phyloP scores from a whole-genome alignment of 2,888 invertebrate genomes.

The Drosophila yooni region DNA sequence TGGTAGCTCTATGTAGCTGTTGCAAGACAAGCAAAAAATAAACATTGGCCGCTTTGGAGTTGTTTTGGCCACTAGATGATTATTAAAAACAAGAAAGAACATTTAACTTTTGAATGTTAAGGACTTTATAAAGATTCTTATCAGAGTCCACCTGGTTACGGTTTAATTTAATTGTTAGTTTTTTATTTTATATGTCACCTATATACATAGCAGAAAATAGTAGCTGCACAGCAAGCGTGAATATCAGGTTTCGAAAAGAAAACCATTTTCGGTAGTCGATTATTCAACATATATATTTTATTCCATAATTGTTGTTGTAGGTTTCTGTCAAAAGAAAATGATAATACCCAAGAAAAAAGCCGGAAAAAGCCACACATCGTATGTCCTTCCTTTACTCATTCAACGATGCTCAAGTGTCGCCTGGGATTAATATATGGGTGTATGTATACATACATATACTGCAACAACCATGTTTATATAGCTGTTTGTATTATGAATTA shows the following conservation, averaged over 20 bases:
- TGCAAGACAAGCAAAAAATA: neutral
- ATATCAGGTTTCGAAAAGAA: too few species aligned
- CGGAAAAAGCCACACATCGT: neutral
- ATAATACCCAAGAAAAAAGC: neutral
- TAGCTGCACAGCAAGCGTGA: neutral
- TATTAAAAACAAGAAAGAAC: neutral
- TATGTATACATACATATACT: neutral
- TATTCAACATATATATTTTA: neutral
- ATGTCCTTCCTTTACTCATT: neutral
- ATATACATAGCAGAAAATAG: neutral
- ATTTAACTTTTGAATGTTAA: neutral
- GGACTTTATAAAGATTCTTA: neutral
- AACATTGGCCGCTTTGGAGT: fast-evolving
- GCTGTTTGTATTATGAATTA: neutral
- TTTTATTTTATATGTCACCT: too few species aligned
- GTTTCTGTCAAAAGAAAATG: neutral
- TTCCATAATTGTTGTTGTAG: neutral
- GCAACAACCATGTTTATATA: neutral
- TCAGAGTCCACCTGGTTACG: too few species aligned
- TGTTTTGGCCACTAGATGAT: neutral
- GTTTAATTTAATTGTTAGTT: neutral
- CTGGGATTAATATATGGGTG: neutral
- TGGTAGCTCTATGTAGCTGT: neutral
- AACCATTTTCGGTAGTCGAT: neutral
- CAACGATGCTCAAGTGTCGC: neutral